phyloP scores from a whole-genome alignment of 2,113 vertebrate species.

The Barbus barbus region DNA sequence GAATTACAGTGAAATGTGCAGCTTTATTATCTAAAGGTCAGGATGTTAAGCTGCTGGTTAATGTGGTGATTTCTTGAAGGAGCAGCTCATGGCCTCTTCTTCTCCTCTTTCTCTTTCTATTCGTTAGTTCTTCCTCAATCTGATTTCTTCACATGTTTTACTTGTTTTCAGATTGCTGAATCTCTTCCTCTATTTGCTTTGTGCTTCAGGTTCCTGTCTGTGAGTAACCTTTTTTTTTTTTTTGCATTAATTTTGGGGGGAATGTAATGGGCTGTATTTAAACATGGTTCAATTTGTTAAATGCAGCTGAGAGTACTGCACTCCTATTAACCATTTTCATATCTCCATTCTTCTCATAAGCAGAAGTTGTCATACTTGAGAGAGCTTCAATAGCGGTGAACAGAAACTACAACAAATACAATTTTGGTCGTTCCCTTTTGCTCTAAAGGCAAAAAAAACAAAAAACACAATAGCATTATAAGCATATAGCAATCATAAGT shows the following conservation, averaged over 20 bases:
- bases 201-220: too few species aligned
- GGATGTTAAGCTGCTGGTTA: neutral
- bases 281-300: neutral
- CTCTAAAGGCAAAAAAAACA: neutral
- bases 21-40: slow-evolving; percentile 16
- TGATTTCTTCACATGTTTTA: neutral
- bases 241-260: neutral
- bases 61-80: neutral
- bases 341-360: too few species aligned
- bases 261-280: neutral
- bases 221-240: neutral
- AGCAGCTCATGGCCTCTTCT: neutral
- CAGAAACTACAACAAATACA: too few species aligned
- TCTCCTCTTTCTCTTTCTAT: neutral
- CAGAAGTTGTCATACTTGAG: too few species aligned
- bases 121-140: neutral
- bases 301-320: neutral
- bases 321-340: too few species aligned
- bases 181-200: too few species aligned
- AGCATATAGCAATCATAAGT: neutral
- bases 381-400: too few species aligned
- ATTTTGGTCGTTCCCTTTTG: neutral
- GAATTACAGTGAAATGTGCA: slow-evolving; percentile 3
- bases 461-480: neutral
- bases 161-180: neutral